Evolutionary conservation across 2,888 invertebrate genomes (phyloP).

Genomic region (Epistrophella euchroma): DNA sequence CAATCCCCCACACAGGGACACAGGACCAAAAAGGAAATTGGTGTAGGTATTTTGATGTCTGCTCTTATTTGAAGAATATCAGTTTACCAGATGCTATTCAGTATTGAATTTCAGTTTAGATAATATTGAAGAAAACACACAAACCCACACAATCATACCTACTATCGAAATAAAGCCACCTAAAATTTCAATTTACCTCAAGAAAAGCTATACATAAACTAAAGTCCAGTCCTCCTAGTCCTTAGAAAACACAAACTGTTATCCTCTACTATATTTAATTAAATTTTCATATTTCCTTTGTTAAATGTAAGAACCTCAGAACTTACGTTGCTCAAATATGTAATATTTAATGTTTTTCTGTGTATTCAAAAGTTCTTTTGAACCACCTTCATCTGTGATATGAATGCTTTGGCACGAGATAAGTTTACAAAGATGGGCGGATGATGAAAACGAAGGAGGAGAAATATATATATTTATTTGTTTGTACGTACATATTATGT

Average conservation of each 20-base stretch:
- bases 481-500: neutral
- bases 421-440: neutral
- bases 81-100: slow-evolving; percentile 19
- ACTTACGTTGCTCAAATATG: slow-evolving; percentile 8
- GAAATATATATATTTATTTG: neutral
- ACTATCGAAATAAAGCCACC: slow-evolving; percentile 15
- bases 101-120: slow-evolving; percentile 39
- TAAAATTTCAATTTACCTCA: slow-evolving; percentile 34
- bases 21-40: slow-evolving; percentile 36
- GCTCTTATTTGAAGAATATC: slow-evolving; percentile 30
- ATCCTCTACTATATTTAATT: slow-evolving; percentile 44
- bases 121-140: slow-evolving; percentile 27
- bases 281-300: slow-evolving; percentile 63
- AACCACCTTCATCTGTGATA: neutral
- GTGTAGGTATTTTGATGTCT: slow-evolving; percentile 28
- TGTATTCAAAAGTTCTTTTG: neutral
- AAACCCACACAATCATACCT: neutral
- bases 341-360: slow-evolving; percentile 6
- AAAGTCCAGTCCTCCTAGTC: neutral
- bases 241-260: slow-evolving; percentile 5
- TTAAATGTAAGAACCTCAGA: too few species aligned
- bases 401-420: slow-evolving; percentile 5
- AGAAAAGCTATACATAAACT: neutral
- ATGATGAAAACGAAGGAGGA: neutral
- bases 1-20: neutral